Evolutionary conservation across 1,140 invertebrate species (phyloP).

Genomic region (Bombyx mori): ASM3026992v2 NC_085133.1:8925001-8925500

Average conservation of each 20-base stretch:
- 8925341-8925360: too few species aligned
- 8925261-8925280: conserved; percentile 75
- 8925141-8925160: conserved; percentile 72
- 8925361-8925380: conserved; percentile 3
- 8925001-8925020: conserved; percentile 80
- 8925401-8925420: conserved; percentile 79
- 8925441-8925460: too few species aligned
- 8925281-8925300: conserved; percentile 39
- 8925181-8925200: conserved; percentile 80
- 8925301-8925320: conserved; percentile 65
- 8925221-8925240: conserved; percentile 80
- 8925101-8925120: conserved; percentile 68
- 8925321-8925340: too few species aligned
- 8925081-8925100: conserved; percentile 80
- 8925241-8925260: conserved; percentile 82
- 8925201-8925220: conserved; percentile 85
- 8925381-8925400: conserved; percentile 14
- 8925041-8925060: conserved; percentile 83
- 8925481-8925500: too few species aligned
- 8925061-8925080: conserved; percentile 85
- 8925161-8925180: conserved; percentile 74
- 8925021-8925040: conserved; percentile 78
- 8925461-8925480: too few species aligned
- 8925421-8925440: conserved; percentile 64
- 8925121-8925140: conserved; percentile 74